Evolutionary conservation across 2,113 vertebrate species (phyloP).

Genomic region (Ageneiosus marmoratus): DNA sequence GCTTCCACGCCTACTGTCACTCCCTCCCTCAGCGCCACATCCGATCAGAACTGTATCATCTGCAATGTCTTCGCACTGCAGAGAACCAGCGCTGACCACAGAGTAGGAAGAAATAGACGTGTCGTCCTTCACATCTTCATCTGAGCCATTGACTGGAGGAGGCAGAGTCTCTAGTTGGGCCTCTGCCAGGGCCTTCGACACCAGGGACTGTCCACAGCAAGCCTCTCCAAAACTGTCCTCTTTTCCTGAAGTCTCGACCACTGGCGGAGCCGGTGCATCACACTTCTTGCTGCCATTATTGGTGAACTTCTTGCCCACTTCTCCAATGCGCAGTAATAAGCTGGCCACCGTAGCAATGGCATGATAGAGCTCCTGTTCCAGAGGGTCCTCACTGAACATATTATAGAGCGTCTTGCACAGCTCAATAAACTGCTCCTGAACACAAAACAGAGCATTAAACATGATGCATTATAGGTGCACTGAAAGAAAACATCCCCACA

Average conservation of each 20-base stretch:
- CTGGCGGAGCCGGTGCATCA: slow-evolving; percentile 45
- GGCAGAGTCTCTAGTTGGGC: slow-evolving; percentile 69
- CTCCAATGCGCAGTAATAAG: slow-evolving; percentile 89
- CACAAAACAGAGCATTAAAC: slow-evolving; percentile 28
- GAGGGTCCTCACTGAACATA: slow-evolving; percentile 92
- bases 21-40: slow-evolving; percentile 52
- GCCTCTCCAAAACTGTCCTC: slow-evolving; percentile 53
- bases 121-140: slow-evolving; percentile 90
- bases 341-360: slow-evolving; percentile 95
- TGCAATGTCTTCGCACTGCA: slow-evolving; percentile 87
- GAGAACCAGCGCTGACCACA: slow-evolving; percentile 85
- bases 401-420: slow-evolving; percentile 97
- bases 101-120: slow-evolving; percentile 92
- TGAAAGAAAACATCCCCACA: neutral
- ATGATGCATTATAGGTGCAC: neutral
- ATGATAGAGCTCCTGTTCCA: slow-evolving; percentile 92
- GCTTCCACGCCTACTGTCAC: slow-evolving; percentile 71
- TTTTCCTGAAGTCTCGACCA: neutral
- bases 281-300: slow-evolving; percentile 70
- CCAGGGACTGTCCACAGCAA: slow-evolving; percentile 51
- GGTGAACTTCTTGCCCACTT: slow-evolving; percentile 92
- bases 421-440: slow-evolving; percentile 96
- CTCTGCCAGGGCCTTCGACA: slow-evolving; percentile 64
- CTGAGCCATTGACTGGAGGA: slow-evolving; percentile 66
- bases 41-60: slow-evolving; percentile 87